These are phyloP conservation scores for Ramazzottius varieornatus DNA, from an alignment of 2,888 invertebrate genomes.

Conservation along the genomic window DNA sequence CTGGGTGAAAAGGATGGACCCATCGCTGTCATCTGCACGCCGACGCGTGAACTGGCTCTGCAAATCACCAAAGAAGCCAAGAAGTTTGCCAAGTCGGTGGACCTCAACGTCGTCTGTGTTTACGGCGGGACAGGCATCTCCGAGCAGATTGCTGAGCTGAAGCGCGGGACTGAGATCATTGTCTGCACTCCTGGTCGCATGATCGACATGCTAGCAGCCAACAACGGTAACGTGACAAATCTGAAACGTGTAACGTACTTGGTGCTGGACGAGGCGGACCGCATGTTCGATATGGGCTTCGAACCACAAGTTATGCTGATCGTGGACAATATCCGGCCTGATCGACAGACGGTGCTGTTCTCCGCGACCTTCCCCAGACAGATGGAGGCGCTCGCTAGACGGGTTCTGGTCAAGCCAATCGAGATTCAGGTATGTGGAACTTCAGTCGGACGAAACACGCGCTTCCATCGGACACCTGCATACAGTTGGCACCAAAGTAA, in stretches of 20 bases:
- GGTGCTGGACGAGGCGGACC: constrained; percentile 90
- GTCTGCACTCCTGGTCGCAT: constrained; percentile 96
- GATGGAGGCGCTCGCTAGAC: constrained; percentile 88
- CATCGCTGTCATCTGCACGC: constrained; percentile 85
- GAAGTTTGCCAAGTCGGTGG: constrained; percentile 66
- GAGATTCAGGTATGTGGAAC: constrained; percentile 49
- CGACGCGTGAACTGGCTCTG: constrained; percentile 90
- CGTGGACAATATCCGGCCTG: constrained; percentile 82
- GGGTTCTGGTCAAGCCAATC: constrained; percentile 73
- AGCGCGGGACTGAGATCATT: constrained; percentile 83
- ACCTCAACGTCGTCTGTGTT: constrained; percentile 68
- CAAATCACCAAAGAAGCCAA: constrained; percentile 88
- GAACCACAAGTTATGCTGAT: constrained; percentile 95
- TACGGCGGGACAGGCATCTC: constrained; percentile 95
- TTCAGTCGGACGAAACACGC: constrained; percentile 9
- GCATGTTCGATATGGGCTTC: constrained; percentile 99
- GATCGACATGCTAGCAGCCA: constrained; percentile 99
- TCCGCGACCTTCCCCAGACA: constrained; percentile 94
- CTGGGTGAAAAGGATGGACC: constrained; percentile 93
- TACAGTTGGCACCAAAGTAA: background rate
- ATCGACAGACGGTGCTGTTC: constrained; percentile 92
- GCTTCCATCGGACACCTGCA: constrained; percentile 5
- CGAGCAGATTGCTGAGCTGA: constrained; percentile 80
- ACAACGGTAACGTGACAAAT: constrained; percentile 37
- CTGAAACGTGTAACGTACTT: constrained; percentile 42